These are phyloP conservation scores for Tenodera sinensis DNA, from an alignment of 2,888 invertebrate species.

Conservation along the genomic window DNA sequence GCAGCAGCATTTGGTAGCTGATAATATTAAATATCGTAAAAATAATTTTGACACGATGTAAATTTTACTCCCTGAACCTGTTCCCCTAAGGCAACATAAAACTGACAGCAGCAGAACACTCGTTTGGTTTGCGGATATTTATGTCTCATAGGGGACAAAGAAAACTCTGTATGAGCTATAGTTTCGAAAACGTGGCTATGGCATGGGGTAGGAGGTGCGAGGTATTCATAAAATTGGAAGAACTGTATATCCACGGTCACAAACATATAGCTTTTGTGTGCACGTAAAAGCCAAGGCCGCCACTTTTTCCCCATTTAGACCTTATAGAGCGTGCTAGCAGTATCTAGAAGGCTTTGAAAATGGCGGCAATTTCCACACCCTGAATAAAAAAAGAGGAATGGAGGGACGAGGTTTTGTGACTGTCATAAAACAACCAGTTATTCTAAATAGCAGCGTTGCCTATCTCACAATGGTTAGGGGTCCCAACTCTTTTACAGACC, in stretches of 20 bases:
- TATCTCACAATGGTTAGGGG: not conserved
- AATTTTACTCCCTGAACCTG: not conserved
- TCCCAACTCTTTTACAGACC: not conserved
- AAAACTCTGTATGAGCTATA: not conserved
- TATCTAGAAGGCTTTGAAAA: not conserved
- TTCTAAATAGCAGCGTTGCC: slow-evolving; percentile 3
- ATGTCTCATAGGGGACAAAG: not conserved
- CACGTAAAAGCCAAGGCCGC: not conserved
- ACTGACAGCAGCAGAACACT: not conserved
- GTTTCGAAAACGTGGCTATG: not conserved
- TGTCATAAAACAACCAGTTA: slow-evolving; percentile 5
- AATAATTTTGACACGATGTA: not conserved
- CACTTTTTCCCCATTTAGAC: not conserved
- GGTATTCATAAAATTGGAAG: not conserved
- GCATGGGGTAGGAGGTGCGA: no score
- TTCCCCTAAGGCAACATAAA: not conserved
- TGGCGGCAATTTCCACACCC: slow-evolving; percentile 12
- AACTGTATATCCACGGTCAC: not conserved
- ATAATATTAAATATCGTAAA: not conserved
- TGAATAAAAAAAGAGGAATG: not conserved
- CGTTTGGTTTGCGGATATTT: not conserved
- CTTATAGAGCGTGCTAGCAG: not conserved
- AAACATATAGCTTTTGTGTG: not conserved
- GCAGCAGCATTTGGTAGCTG: not conserved
- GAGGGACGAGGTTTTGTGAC: not conserved